Evolutionary conservation across 2,113 vertebrate species (phyloP).

Genomic region (Ornithorhynchus anatinus): DNA sequence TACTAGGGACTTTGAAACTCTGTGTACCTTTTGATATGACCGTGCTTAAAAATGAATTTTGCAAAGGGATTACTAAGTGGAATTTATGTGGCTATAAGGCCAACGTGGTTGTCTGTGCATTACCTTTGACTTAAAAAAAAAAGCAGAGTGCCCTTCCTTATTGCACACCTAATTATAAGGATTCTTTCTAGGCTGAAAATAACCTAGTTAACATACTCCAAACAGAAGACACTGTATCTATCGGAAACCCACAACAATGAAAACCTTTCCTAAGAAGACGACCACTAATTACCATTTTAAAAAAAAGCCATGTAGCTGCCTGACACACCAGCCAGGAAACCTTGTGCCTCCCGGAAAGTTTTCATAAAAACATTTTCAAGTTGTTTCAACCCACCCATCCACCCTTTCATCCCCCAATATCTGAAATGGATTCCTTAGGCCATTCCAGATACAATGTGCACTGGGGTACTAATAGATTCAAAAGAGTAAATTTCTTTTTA

Average conservation of each 20-base stretch:
- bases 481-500: constrained; percentile 47
- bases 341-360: background rate
- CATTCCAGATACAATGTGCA: constrained; percentile 31
- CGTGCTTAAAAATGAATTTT: constrained; percentile 19
- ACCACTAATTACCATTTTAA: background rate
- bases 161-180: constrained; percentile 17
- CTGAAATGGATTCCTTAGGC: constrained; percentile 29
- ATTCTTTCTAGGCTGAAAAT: background rate
- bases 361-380: background rate
- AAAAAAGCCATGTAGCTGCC: background rate
- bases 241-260: constrained; percentile 14
- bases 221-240: background rate
- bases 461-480: constrained; percentile 59
- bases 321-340: background rate
- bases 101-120: too few relatives aligned
- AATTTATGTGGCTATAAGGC: background rate
- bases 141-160: constrained; percentile 15
- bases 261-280: background rate
- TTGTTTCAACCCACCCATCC: background rate
- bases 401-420: constrained; percentile 21
- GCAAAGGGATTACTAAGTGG: background rate
- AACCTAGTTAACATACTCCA: background rate
- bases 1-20: background rate
- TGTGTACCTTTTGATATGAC: background rate
- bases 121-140: constrained; percentile 16